A percentile compares a stretch with the other conserved stretches of the same genome.
Evolutionary conservation across 2,888 invertebrate species (phyloP).

Genomic region (Eupithecia centaureata): DNA sequence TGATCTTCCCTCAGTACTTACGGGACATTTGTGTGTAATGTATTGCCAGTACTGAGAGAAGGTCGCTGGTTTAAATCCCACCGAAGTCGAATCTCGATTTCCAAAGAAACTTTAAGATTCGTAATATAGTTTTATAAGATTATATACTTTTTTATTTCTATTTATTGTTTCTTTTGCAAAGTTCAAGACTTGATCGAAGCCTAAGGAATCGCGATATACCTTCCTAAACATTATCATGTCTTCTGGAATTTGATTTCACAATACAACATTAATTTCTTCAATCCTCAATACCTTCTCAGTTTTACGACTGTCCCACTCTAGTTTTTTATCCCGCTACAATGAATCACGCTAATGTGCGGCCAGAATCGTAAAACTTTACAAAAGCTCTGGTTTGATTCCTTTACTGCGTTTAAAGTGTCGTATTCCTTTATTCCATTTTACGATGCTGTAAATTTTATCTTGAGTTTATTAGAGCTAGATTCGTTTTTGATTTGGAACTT

Average conservation of each 20-base stretch:
- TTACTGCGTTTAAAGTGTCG: slow-evolving; percentile 25
- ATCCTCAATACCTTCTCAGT: background rate
- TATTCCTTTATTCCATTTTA: slow-evolving; percentile 21
- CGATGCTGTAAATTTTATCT: slow-evolving; percentile 27
- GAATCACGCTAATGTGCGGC: slow-evolving; percentile 14
- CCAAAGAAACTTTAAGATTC: no score
- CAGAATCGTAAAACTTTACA: slow-evolving; percentile 26
- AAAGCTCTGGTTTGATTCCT: slow-evolving; percentile 14
- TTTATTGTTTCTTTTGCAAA: background rate
- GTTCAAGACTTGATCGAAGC: no score
- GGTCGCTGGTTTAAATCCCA: no score
- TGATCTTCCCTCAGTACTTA: no score
- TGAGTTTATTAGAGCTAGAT: slow-evolving; percentile 14
- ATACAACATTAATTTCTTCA: background rate
- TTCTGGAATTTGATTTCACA: background rate
- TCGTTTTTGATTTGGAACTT: background rate
- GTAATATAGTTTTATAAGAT: no score
- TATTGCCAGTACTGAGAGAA: no score
- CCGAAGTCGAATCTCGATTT: no score
- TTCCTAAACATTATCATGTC: background rate
- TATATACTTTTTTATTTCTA: no score
- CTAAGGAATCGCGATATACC: background rate
- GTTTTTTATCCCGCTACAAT: slow-evolving; percentile 9
- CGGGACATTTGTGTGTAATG: no score
- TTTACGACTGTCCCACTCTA: background rate